Conservation (phyloP, 2,888 invertebrate genomes). For the Ennomos fuscantarius region DNA sequence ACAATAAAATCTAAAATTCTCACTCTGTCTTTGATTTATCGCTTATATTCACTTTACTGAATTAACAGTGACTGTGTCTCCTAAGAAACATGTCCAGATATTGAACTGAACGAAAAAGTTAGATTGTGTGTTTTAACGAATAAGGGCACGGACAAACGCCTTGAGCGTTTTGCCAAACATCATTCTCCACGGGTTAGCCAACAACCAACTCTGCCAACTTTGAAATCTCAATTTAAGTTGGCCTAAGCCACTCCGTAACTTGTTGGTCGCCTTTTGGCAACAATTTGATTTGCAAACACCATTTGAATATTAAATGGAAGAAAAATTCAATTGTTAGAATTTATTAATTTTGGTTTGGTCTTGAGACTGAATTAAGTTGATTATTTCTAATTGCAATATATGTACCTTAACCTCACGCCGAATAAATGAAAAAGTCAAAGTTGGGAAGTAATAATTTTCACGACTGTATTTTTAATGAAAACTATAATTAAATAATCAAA, state of each 20-base stretch:
- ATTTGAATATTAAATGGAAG: conserved; percentile 48
- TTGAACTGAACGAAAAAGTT: conserved; percentile 22
- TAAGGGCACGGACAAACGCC: conserved; percentile 34
- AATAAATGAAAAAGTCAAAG: no score
- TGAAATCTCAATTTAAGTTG: conserved; percentile 43
- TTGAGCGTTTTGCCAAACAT: conserved; percentile 50
- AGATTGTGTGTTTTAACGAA: conserved; percentile 30
- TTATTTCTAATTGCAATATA: no score
- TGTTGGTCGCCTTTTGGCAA: conserved; percentile 48
- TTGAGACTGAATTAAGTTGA: neutral
- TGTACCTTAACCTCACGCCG: no score
- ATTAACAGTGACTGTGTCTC: conserved; percentile 19
- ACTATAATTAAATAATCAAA: no score
- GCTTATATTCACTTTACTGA: conserved; percentile 15
- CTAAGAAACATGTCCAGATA: conserved; percentile 26
- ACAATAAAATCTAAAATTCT: conserved; percentile 26
- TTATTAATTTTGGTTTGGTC: conserved; percentile 4
- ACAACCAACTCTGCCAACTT: conserved; percentile 53
- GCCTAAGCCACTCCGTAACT: conserved; percentile 48
- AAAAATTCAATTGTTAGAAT: conserved; percentile 35
- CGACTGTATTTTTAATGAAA: no score
- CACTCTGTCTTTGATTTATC: conserved; percentile 16
- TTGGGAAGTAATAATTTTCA: no score
- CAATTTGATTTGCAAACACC: conserved; percentile 56
- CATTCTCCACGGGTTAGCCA: conserved; percentile 47